Conservation (phyloP, 2,113 vertebrate species). For the Erpornis zantholeuca region DNA sequence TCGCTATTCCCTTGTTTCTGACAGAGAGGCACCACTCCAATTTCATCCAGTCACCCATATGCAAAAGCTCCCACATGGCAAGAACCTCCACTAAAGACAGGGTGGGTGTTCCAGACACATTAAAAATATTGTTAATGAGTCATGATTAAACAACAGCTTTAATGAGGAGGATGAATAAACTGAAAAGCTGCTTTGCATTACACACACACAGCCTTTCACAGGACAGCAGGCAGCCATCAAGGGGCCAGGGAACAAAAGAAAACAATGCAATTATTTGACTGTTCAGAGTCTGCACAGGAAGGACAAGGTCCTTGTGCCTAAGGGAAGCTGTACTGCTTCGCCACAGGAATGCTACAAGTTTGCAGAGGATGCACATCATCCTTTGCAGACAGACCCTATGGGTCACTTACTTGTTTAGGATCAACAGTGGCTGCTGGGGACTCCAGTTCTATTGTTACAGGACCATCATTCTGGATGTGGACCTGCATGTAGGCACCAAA, state of each 20-base stretch:
- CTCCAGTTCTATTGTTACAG: constrained; percentile 90
- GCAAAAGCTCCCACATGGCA: neutral
- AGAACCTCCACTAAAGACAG: neutral
- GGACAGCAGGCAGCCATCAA: neutral
- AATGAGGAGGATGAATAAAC: neutral
- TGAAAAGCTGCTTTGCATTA: neutral
- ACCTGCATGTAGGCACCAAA: constrained; percentile 96
- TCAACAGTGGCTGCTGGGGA: constrained; percentile 82
- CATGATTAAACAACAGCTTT: neutral
- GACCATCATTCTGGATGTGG: constrained; percentile 94
- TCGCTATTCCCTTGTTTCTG: neutral
- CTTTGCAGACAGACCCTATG: neutral
- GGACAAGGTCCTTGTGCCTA: neutral
- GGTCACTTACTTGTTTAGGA: constrained; percentile 83
- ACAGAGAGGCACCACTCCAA: neutral
- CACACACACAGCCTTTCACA: neutral
- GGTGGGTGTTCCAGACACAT: neutral
- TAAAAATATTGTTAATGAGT: neutral
- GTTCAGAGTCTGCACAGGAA: neutral
- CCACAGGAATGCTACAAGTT: neutral
- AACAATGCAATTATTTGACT: neutral
- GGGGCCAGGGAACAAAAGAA: neutral
- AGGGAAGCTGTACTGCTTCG: neutral
- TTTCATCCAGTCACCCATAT: neutral
- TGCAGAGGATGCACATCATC: neutral